A percentile compares a stretch with the other conserved stretches of the same genome.
These are phyloP conservation scores for Micromussa lordhowensis DNA, from an alignment of 92 coral and sea anemone species.

Conservation along the genomic window DNA sequence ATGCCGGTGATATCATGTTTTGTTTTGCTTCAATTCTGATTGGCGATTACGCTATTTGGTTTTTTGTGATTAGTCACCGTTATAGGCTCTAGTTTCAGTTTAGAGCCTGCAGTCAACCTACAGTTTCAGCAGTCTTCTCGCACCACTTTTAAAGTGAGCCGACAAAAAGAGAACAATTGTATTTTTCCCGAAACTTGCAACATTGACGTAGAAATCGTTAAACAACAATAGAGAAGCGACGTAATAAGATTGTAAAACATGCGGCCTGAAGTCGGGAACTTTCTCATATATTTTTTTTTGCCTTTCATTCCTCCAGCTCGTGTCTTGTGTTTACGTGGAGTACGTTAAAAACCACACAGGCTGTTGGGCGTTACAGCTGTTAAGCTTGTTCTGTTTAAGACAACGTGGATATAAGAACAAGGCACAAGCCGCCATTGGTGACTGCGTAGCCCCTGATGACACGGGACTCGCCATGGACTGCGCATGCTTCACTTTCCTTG, in stretches of 20 bases:
- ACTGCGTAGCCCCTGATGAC: slow-evolving; percentile 96
- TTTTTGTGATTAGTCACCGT: no score
- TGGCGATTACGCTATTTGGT: neutral
- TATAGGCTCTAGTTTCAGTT: no score
- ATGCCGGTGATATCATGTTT: neutral
- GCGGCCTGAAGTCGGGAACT: neutral
- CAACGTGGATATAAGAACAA: slow-evolving; percentile 80
- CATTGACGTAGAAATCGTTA: no score
- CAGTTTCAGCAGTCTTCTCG: neutral
- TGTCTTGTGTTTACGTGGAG: slow-evolving; percentile 94
- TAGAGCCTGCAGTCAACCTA: no score
- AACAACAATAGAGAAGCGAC: no score
- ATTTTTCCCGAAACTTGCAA: no score
- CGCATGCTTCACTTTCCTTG: slow-evolving; percentile 90
- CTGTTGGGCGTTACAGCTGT: slow-evolving; percentile 93
- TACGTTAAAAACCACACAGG: slow-evolving; percentile 84
- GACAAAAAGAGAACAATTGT: neutral
- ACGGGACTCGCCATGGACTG: slow-evolving; percentile 99
- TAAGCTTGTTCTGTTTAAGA: slow-evolving; percentile 93
- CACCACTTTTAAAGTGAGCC: neutral
- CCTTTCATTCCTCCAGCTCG: slow-evolving; percentile 67
- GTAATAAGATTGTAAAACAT: no score
- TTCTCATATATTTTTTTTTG: neutral
- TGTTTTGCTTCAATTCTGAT: neutral
- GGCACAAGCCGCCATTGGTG: slow-evolving; percentile 43